Evolutionary conservation across 2,888 invertebrate species (phyloP).

Genomic region (Acleris emargana): DNA sequence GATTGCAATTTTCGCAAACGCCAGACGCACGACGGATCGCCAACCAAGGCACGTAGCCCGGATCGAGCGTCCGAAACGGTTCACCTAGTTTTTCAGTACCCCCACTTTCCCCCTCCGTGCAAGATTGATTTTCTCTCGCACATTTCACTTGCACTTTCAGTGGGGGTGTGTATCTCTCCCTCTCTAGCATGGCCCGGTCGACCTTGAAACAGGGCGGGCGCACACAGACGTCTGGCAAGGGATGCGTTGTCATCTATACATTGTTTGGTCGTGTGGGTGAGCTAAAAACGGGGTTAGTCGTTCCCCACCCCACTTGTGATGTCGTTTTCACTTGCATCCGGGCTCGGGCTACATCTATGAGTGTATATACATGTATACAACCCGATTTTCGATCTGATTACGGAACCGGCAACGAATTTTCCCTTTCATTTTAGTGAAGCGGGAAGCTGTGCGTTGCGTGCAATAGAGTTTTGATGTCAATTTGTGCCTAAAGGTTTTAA

Average conservation of each 20-base stretch:
- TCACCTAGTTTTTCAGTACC: conserved; percentile 78
- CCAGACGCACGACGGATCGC: conserved; percentile 42
- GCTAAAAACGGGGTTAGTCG: conserved; percentile 75
- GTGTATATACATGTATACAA: conserved; percentile 35
- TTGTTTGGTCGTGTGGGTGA: conserved; percentile 46
- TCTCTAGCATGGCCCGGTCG: conserved; percentile 63
- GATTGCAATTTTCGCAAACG: conserved; percentile 32
- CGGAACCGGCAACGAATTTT: conserved; percentile 57
- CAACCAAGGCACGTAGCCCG: conserved; percentile 53
- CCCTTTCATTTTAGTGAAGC: conserved; percentile 40
- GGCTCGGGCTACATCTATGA: conserved; percentile 44
- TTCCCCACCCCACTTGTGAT: conserved; percentile 53
- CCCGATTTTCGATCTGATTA: conserved; percentile 73
- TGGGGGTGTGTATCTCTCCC: conserved; percentile 64
- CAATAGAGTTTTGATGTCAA: conserved; percentile 33
- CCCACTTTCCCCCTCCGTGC: conserved; percentile 66
- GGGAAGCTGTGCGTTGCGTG: conserved; percentile 28
- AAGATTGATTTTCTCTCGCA: conserved; percentile 82
- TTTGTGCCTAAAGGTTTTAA: conserved; percentile 15
- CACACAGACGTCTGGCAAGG: conserved; percentile 59
- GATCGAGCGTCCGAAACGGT: conserved; percentile 61
- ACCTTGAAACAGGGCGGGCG: conserved; percentile 77
- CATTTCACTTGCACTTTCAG: conserved; percentile 80
- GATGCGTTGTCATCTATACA: conserved; percentile 60
- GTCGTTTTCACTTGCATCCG: conserved; percentile 81